phyloP scores from a whole-genome alignment of 2,113 vertebrate species.

The Neopipo cinnamomea region DNA sequence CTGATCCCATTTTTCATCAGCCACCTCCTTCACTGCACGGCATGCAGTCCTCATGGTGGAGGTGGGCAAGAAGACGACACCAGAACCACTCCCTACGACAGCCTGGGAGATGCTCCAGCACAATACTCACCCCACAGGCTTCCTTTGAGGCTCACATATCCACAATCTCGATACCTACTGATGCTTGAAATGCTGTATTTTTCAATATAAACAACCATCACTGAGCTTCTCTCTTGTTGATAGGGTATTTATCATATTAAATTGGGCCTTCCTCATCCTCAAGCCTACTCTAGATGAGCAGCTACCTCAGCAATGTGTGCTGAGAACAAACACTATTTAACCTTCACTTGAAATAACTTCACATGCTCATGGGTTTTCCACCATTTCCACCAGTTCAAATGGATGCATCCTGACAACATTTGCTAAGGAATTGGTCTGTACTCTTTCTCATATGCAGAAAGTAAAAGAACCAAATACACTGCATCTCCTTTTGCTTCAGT shows the following conservation, averaged over 20 bases:
- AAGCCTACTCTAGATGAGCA: not conserved
- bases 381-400: not conserved
- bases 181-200: not conserved
- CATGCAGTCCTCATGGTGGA: not conserved
- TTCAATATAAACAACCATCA: not conserved
- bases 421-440: not conserved
- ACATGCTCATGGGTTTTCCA: not conserved
- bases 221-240: not conserved
- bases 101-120: rapidly evolving
- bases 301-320: rapidly evolving
- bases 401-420: not conserved
- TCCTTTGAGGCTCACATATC: not conserved
- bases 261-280: not conserved
- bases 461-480: not conserved
- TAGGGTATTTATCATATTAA: not conserved
- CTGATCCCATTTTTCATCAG: not conserved
- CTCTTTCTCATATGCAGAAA: not conserved
- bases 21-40: not conserved
- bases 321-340: not conserved
- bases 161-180: rapidly evolving
- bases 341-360: not conserved
- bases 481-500: not conserved
- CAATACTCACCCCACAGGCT: not conserved
- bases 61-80: not conserved
- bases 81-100: not conserved